Conservation (phyloP, 2,113 vertebrate genomes). For the Progne subis region DNA sequence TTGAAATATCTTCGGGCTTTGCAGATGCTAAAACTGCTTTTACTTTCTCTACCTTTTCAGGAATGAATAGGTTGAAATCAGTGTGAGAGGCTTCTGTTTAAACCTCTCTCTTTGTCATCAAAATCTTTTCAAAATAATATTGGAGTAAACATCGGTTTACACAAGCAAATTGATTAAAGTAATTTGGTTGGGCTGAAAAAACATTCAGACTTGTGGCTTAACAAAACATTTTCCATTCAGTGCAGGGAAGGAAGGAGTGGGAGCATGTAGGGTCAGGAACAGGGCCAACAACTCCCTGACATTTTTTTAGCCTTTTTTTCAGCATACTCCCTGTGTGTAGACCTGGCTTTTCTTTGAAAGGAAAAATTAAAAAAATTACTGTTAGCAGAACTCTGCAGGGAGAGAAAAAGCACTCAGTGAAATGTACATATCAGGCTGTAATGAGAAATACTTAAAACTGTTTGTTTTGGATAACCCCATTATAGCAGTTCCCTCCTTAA, state of each 20-base stretch:
- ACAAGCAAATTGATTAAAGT: background rate
- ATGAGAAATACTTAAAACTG: conserved; percentile 13
- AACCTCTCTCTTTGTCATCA: background rate
- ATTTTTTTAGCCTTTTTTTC: background rate
- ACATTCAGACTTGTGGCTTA: background rate
- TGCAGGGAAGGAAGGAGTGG: background rate
- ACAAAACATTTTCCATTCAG: background rate
- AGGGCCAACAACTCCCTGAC: background rate
- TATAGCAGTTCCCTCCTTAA: background rate
- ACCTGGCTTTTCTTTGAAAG: background rate
- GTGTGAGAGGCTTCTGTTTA: background rate
- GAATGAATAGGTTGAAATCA: background rate
- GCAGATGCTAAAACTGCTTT: background rate
- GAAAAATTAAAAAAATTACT: background rate
- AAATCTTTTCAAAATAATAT: background rate
- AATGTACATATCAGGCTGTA: background rate
- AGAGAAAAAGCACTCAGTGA: background rate
- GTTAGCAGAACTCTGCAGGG: background rate
- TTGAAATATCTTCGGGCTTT: background rate
- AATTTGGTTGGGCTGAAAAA: background rate
- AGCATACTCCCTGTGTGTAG: background rate
- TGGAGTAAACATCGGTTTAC: background rate
- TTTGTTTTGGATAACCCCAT: conserved; percentile 7
- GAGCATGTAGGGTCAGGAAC: background rate
- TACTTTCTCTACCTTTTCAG: background rate